Evolutionary conservation across 2,113 vertebrate species (phyloP).

Genomic region (Morone saxatilis): DNA sequence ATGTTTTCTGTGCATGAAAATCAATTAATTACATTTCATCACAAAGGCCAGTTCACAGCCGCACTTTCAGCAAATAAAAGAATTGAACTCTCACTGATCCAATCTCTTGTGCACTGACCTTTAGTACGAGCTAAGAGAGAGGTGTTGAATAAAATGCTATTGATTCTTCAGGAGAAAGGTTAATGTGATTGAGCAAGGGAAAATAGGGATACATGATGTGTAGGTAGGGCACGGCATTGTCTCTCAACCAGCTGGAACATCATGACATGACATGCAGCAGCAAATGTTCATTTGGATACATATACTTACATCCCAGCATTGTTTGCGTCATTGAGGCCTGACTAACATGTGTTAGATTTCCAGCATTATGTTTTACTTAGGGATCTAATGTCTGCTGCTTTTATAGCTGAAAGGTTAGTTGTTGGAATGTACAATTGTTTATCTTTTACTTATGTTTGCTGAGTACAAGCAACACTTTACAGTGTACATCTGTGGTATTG

Average conservation of each 20-base stretch:
- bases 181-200: slow-evolving; percentile 47
- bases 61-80: slow-evolving; percentile 43
- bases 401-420: too few species aligned
- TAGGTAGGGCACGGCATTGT: background rate
- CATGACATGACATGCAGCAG: background rate
- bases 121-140: slow-evolving; percentile 48
- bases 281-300: background rate
- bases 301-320: background rate
- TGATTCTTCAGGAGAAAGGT: slow-evolving; percentile 70
- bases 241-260: background rate
- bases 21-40: slow-evolving; percentile 43
- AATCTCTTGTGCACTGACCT: slow-evolving; percentile 69
- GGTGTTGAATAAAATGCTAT: slow-evolving; percentile 65
- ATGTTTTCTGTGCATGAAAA: slow-evolving; percentile 33
- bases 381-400: background rate
- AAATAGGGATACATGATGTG: slow-evolving; percentile 39
- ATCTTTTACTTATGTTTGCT: background rate
- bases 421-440: background rate
- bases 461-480: background rate
- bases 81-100: slow-evolving; percentile 49
- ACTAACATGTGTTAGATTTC: background rate
- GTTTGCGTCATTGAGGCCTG: background rate
- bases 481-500: background rate
- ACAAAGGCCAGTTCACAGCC: slow-evolving; percentile 42
- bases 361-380: background rate